phyloP scores from a whole-genome alignment of 1,140 invertebrate species.

The Saccostrea echinata region DNA sequence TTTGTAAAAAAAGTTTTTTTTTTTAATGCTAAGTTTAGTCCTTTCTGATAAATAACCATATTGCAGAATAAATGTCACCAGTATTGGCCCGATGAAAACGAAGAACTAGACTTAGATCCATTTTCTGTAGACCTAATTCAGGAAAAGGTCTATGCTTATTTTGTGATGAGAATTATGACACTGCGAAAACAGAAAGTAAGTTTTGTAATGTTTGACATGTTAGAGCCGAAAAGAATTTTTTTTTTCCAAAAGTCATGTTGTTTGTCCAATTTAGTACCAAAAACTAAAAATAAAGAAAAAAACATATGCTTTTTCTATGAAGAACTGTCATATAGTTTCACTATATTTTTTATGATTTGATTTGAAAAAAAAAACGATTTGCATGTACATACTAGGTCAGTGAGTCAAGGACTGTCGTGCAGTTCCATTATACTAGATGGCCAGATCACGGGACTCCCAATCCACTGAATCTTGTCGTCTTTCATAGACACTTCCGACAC shows the following conservation, averaged over 20 bases:
- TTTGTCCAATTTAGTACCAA: no score
- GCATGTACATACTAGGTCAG: neutral
- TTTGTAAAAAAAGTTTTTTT: no score
- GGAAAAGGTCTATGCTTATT: constrained; percentile 21
- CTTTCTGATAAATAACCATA: no score
- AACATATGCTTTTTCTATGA: no score
- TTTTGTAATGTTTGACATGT: no score
- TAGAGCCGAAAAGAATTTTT: no score
- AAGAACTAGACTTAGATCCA: neutral
- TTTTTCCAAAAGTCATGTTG: no score
- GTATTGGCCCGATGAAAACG: neutral
- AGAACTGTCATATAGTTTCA: no score
- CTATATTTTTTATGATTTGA: no score
- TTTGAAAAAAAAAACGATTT: neutral
- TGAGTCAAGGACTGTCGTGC: constrained; percentile 1
- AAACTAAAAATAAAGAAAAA: no score
- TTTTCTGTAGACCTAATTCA: neutral
- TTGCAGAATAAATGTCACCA: neutral
- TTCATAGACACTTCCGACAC: constrained; percentile 20
- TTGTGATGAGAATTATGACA: constrained; percentile 2
- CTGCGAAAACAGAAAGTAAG: neutral
- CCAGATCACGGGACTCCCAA: constrained; percentile 47
- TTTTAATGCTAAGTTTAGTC: no score
- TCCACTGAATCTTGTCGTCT: constrained; percentile 22
- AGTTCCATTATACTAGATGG: constrained; percentile 54